Evolutionary conservation across 2,888 invertebrate genomes (phyloP).

Genomic region (Cheilosia impressa): DNA sequence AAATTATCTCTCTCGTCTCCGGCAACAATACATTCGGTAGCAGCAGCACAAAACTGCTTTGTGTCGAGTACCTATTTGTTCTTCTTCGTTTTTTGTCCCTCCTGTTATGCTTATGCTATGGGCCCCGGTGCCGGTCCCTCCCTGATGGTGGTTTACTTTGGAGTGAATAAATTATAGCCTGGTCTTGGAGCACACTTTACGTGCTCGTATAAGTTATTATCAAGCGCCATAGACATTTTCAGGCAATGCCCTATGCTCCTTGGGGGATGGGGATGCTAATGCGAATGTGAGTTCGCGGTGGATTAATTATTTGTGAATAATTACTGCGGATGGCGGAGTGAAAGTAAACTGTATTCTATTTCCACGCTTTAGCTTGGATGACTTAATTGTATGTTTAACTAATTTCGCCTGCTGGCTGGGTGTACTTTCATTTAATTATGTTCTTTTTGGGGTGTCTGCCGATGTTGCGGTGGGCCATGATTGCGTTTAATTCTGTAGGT

Average conservation of each 20-base stretch:
- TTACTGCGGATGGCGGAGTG: conserved; percentile 66
- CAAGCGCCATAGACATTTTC: conserved; percentile 57
- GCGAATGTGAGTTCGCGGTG: conserved; percentile 35
- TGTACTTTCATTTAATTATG: conserved; percentile 3
- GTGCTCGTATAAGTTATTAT: conserved; percentile 66
- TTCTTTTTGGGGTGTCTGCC: background rate
- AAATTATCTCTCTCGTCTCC: conserved; percentile 53
- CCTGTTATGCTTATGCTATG: background rate
- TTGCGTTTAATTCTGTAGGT: background rate
- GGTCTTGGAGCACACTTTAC: conserved; percentile 55
- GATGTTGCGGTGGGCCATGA: background rate
- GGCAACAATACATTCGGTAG: conserved; percentile 39
- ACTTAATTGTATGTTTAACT: conserved; percentile 43
- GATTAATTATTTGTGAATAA: conserved; percentile 75
- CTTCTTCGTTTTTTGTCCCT: conserved; percentile 12
- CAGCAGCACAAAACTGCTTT: conserved; percentile 33
- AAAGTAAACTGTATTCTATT: conserved; percentile 50
- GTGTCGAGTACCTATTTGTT: conserved; percentile 16
- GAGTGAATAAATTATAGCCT: conserved; percentile 70
- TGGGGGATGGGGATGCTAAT: conserved; percentile 34
- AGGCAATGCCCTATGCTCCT: conserved; percentile 61
- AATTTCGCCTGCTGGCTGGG: conserved; percentile 17
- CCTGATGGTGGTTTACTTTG: conserved; percentile 44
- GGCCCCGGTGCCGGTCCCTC: background rate
- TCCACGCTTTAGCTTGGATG: conserved; percentile 33